Evolutionary conservation across 2,797 vertebrate species (phyloP), one percentile per base, ranked within the genome.

Genomic region (Acipenser ruthenus): DNA sequence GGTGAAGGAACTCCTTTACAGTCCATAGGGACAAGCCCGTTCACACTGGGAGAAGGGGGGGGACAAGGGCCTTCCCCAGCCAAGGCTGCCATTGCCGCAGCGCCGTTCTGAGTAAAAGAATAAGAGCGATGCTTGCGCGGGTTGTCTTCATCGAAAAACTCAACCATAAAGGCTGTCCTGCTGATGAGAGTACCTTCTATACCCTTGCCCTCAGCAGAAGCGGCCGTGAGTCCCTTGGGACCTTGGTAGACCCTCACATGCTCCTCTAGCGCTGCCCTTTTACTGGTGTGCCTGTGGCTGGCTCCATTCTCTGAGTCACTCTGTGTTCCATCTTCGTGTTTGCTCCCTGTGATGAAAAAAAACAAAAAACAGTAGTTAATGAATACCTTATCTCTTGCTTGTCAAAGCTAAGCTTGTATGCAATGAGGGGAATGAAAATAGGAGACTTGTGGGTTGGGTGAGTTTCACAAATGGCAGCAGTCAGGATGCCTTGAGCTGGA

Each of bases 311-410:
- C 96, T 2, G 94, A 97, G 79, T 99, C 96, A 37, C 96, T 99
- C 65, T 99, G 96, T 2, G 96, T 99, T 49, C 96, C 96, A 66
- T 99, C 96, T 64, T 96, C 96, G 68, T 99, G 96, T 71, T 98
- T 99, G 83, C 96, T 97, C 72, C 95, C 96, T 98, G 75, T 9
- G 68, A 77, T 75, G 37, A 37, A 37, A 37, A 78, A 82, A 55
- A 18, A 73, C 71, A 79, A 72, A 48, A 59, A 55, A 6, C 51
- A 66, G 58, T 66, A 64, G 37, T 37, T 10, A 13, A 58, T 11
- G 55, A 58, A 6, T 37, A 37, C 37, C 37, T 37, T 37, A 37
- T 37, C 37, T 37, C 37, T 4, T 37, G 37, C 37, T 37, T 37
- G 37, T 37, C 37, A 37, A 5, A 37, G 37, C 37, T 37, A 58